phyloP scores from a whole-genome alignment of 2,888 invertebrate species.

The Lasioglossum figueresi region DNA sequence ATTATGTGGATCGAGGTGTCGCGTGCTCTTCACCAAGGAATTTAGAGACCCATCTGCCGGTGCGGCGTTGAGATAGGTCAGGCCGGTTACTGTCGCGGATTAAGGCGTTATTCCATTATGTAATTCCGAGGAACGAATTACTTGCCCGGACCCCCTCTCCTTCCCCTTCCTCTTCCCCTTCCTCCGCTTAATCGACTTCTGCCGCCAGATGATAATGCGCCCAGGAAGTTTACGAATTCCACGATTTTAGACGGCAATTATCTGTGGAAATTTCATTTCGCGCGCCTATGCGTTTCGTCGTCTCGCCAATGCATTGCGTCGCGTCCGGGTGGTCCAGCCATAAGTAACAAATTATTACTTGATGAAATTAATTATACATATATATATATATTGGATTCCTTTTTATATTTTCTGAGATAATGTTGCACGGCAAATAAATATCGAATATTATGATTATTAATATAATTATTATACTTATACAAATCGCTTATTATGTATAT shows the following conservation, averaged over 20 bases:
- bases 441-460: too few species aligned
- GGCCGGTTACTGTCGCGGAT: slow-evolving; percentile 30
- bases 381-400: too few species aligned
- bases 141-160: not conserved
- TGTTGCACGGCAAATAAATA: too few species aligned
- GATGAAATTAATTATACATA: too few species aligned
- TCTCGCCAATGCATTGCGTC: not conserved
- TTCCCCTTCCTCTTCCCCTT: too few species aligned
- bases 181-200: not conserved
- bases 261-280: not conserved
- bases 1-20: slow-evolving; percentile 63
- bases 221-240: slow-evolving; percentile 1
- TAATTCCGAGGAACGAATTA: slow-evolving; percentile 3
- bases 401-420: too few species aligned
- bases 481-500: too few species aligned
- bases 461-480: too few species aligned
- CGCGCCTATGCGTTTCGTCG: not conserved
- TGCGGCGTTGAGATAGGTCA: slow-evolving; percentile 45
- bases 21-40: slow-evolving; percentile 50
- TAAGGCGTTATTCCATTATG: slow-evolving; percentile 27
- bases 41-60: slow-evolving; percentile 33
- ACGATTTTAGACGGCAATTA: not conserved
- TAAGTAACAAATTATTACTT: too few species aligned
- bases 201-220: not conserved
- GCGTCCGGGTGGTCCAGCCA: too few species aligned